These are phyloP conservation scores for Xyrichtys novacula DNA, from an alignment of 2,797 vertebrate genomes.

Conservation along the genomic window DNA sequence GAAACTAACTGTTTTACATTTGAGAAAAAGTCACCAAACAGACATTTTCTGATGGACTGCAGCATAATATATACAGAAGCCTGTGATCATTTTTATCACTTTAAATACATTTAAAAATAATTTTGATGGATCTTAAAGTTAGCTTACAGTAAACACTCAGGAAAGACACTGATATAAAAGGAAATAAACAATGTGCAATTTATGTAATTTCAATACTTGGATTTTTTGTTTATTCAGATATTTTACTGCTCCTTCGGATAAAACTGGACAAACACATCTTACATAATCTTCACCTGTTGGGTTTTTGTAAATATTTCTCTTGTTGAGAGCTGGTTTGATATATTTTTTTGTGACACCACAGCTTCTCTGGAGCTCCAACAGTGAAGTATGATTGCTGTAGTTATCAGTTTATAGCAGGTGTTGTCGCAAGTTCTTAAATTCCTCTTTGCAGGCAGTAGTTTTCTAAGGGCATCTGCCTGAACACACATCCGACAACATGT, in stretches of 20 bases:
- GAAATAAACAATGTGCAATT: background rate
- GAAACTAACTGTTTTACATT: background rate
- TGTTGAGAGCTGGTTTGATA: too few species aligned
- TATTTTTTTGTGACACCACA: background rate
- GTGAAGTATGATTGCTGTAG: background rate
- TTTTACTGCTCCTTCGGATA: background rate
- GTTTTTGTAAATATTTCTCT: too few species aligned
- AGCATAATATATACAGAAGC: too few species aligned
- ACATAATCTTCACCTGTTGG: too few species aligned
- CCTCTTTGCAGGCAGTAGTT: background rate
- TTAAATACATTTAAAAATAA: too few species aligned
- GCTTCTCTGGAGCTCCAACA: background rate
- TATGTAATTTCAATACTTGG: background rate
- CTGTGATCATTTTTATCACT: too few species aligned
- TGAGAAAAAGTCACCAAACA: too few species aligned
- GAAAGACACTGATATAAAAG: background rate
- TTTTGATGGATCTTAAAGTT: background rate
- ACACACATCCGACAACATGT: background rate
- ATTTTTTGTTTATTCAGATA: too few species aligned
- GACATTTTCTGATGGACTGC: too few species aligned
- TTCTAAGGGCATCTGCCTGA: background rate
- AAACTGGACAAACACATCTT: background rate
- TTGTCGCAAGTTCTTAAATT: background rate
- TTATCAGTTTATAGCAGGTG: background rate
- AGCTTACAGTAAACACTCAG: too few species aligned